These are phyloP conservation scores for Gastracanthus pulcherrimus DNA, from an alignment of 2,888 invertebrate species.

Conservation along the genomic window DNA sequence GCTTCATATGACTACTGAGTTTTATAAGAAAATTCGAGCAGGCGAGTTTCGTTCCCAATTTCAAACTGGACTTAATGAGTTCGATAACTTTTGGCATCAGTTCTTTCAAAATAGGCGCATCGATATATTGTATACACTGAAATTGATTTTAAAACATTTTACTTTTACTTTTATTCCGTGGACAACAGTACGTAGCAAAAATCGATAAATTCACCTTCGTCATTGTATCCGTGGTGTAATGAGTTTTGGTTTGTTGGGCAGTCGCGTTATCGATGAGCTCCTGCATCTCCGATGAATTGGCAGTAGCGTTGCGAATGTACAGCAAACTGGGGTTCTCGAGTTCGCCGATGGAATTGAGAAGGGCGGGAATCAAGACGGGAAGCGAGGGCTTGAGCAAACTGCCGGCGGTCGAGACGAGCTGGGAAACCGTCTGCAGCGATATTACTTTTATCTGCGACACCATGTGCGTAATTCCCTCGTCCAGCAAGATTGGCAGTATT, in stretches of 20 bases:
- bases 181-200: no score
- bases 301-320: slow-evolving; percentile 84
- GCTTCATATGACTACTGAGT: slow-evolving; percentile 78
- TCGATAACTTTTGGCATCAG: slow-evolving; percentile 91
- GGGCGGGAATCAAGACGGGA: slow-evolving; percentile 87
- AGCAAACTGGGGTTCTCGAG: slow-evolving; percentile 83
- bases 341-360: slow-evolving; percentile 92
- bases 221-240: slow-evolving; percentile 93
- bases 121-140: slow-evolving; percentile 85
- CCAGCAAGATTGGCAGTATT: slow-evolving; percentile 89
- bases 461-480: slow-evolving; percentile 87
- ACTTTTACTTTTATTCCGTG: no score
- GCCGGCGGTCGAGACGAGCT: slow-evolving; percentile 90
- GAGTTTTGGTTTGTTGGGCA: slow-evolving; percentile 89
- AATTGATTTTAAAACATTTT: slow-evolving; percentile 40
- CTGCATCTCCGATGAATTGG: slow-evolving; percentile 86
- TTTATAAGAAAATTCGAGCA: slow-evolving; percentile 89
- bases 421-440: slow-evolving; percentile 91
- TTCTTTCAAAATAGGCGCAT: slow-evolving; percentile 86
- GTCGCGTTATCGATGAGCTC: slow-evolving; percentile 89
- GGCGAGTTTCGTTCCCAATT: slow-evolving; percentile 90
- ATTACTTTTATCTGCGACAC: slow-evolving; percentile 89
- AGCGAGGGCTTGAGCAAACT: slow-evolving; percentile 89
- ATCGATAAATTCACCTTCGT: slow-evolving; percentile 81
- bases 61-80: slow-evolving; percentile 87